phyloP scores from a whole-genome alignment of 2,888 invertebrate species.

The Beris chalybata region DNA sequence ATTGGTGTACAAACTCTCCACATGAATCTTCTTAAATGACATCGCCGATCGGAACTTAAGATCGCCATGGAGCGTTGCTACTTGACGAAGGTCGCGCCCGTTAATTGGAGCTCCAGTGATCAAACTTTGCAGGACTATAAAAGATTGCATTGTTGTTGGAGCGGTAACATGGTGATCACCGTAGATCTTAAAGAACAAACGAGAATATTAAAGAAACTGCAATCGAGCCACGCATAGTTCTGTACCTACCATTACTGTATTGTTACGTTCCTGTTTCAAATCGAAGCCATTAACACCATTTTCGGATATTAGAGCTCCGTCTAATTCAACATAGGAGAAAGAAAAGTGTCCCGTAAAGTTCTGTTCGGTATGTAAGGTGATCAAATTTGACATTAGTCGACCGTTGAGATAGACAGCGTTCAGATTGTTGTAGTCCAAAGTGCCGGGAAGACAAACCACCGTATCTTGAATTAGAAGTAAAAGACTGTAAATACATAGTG shows the following conservation, averaged over 20 bases:
- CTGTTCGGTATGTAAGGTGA: constrained; percentile 58
- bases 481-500: not conserved
- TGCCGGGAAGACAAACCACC: constrained; percentile 54
- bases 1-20: constrained; percentile 44
- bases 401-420: constrained; percentile 56
- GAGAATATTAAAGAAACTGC: not conserved
- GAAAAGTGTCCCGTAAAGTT: constrained; percentile 51
- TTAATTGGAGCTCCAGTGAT: constrained; percentile 51
- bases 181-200: constrained; percentile 42
- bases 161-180: constrained; percentile 54
- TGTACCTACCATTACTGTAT: constrained; percentile 60
- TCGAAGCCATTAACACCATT: constrained; percentile 56
- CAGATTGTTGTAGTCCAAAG: constrained; percentile 55
- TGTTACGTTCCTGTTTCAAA: constrained; percentile 56
- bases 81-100: constrained; percentile 49
- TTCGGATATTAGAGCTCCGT: constrained; percentile 42
- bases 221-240: not conserved
- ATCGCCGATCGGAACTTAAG: constrained; percentile 48
- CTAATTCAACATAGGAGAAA: constrained; percentile 52
- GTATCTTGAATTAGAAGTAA: constrained; percentile 49
- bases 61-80: constrained; percentile 52
- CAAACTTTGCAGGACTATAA: constrained; percentile 50
- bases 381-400: constrained; percentile 54
- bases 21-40: constrained; percentile 46
- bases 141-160: constrained; percentile 53